Conservation (phyloP, 2,888 invertebrate species). For the Drosophila colorata region DNA sequence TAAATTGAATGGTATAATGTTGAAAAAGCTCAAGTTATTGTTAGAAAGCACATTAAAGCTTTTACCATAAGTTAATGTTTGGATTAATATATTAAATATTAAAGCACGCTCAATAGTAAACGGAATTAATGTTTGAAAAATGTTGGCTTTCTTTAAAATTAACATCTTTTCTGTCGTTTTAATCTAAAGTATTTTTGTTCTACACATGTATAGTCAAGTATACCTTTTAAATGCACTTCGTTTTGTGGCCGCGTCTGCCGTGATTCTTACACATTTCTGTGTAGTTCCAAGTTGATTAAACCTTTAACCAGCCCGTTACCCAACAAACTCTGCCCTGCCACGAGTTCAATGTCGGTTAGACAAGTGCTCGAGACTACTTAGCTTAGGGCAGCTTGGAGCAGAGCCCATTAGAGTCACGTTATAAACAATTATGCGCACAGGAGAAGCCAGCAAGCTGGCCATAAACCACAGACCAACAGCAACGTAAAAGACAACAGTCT, state of each 20-base stretch:
- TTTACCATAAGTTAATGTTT: too few relatives aligned
- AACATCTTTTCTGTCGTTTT: too few relatives aligned
- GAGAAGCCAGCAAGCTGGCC: conserved; percentile 40
- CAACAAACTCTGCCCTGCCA: conserved; percentile 3
- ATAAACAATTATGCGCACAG: conserved; percentile 63
- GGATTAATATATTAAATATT: too few relatives aligned
- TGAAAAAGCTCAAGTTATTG: too few relatives aligned
- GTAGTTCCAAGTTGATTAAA: conserved; percentile 6
- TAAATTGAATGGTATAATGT: too few relatives aligned
- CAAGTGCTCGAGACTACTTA: conserved; percentile 55
- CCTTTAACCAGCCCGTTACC: conserved; percentile 29
- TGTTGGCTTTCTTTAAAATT: too few relatives aligned
- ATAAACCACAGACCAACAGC: conserved; percentile 54
- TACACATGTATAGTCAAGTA: not conserved
- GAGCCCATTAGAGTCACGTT: conserved; percentile 69
- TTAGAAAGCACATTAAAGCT: too few relatives aligned
- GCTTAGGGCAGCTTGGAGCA: conserved; percentile 25
- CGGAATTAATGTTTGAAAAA: too few relatives aligned
- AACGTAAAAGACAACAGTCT: conserved; percentile 35
- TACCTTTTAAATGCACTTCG: conserved; percentile 5
- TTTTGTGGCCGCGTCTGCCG: not conserved
- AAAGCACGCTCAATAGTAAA: too few relatives aligned
- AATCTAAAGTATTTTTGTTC: not conserved
- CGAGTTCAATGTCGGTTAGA: conserved; percentile 69
- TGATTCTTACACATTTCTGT: conserved; percentile 1